These are phyloP conservation scores for Siphlonurus alternatus DNA, from an alignment of 2,888 invertebrate genomes.

Conservation along the genomic window DNA sequence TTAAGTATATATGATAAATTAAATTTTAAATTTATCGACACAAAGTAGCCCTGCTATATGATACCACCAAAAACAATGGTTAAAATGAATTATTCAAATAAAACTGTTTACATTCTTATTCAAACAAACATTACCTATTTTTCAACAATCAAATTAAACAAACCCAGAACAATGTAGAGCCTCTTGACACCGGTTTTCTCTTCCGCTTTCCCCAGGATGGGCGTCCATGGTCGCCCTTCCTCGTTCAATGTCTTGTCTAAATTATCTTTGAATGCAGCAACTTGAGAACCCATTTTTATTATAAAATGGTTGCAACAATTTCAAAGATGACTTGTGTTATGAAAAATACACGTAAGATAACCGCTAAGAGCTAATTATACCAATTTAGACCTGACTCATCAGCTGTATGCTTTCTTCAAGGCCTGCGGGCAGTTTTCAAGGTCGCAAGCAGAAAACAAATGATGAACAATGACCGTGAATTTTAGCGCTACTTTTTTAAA, in stretches of 20 bases:
- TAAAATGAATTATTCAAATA: no score
- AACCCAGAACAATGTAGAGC: constrained; percentile 62
- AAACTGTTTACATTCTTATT: no score
- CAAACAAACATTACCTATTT: no score
- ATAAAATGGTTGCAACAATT: not conserved
- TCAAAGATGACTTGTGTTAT: not conserved
- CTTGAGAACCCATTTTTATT: constrained; percentile 27
- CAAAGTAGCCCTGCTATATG: no score
- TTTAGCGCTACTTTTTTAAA: not conserved
- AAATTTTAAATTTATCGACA: no score
- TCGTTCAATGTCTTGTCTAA: constrained; percentile 46
- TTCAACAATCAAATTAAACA: no score
- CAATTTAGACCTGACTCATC: not conserved
- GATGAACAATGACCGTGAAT: not conserved
- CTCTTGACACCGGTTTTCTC: constrained; percentile 54
- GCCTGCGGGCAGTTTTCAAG: no score
- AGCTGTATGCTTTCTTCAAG: not conserved
- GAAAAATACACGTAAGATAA: not conserved
- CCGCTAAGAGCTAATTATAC: not conserved
- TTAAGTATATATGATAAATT: no score
- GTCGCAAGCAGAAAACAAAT: not conserved
- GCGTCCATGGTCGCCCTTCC: constrained; percentile 53
- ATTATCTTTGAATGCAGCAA: constrained; percentile 37
- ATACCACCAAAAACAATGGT: no score
- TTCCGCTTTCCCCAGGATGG: constrained; percentile 46